Evolutionary conservation across 2,888 invertebrate genomes (phyloP), one percentile per base, ranked within the genome.

Genomic region (Eupelmus urozonus): DNA sequence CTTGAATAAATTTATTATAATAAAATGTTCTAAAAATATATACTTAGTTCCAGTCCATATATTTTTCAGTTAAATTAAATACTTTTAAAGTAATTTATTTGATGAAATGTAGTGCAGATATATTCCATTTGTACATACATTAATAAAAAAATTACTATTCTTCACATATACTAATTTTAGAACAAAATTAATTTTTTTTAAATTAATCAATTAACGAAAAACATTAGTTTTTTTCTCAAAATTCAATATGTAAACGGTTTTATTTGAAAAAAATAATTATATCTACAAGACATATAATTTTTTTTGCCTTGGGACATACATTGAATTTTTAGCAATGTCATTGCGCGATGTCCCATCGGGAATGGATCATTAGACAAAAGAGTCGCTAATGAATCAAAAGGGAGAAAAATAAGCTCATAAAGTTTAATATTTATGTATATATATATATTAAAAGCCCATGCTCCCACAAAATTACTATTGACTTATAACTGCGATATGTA

Each of bases 401-500:
- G 5, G 27, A 45, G 66, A 63, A 69, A 57, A 29, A 57, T 25
- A 71, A 62, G 16, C 25, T 59, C 34, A n/a, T 72, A 42, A 73
- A 69, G 18, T 66, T 27, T 73, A 73, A 16, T 70, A n/a, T n/a
- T n/a, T n/a, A 25, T 60, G 60, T 65, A 76, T 71, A 42, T 79
- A 81, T 82, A 84, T 71, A 79, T 84, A 81, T 55, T 80, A 80
- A n/a, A 80, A 51, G 76, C 77, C 76, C 78, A 81, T 82, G 82
- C 82, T 84, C 81, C 82, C 82, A 83, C 82, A 83, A 80, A 81
- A 81, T 81, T 81, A 78, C 75, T 76, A 78, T 81, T 78, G 55
- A 79, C 80, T 72, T 81, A 82, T 76, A 16, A 77, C 25, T 84
- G 83, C 69, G 78, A 80, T 81, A 82, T 80, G 76, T 83, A 79